Percentiles rank a stretch among this genome's conserved stretches.
Conservation (phyloP, 2,888 invertebrate species). For the Sycophila texana region DNA sequence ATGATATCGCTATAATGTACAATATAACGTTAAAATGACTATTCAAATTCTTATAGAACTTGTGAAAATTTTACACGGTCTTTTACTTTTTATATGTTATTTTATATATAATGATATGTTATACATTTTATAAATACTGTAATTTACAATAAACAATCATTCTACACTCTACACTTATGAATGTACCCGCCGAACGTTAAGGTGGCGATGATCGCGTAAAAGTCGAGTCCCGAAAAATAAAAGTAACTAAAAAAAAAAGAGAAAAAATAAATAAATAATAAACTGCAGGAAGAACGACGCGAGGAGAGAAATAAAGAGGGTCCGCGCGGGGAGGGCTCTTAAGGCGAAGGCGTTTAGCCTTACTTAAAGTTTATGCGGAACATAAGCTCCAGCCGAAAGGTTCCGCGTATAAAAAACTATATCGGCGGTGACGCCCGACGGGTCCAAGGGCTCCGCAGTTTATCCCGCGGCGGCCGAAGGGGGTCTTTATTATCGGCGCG, state of each 20-base stretch:
- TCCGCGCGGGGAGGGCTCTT: constrained; percentile 31
- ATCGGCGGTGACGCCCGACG: neutral
- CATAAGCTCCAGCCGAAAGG: constrained; percentile 67
- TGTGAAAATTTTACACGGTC: no score
- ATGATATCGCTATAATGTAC: no score
- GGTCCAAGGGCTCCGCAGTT: constrained; percentile 8
- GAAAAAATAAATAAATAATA: neutral
- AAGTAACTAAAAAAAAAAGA: constrained; percentile 49
- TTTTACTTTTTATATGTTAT: no score
- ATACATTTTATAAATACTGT: constrained; percentile 56
- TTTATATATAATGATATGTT: no score
- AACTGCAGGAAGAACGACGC: constrained; percentile 15
- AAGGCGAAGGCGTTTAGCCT: constrained; percentile 56
- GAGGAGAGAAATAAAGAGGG: constrained; percentile 56
- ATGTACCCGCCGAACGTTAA: constrained; percentile 47
- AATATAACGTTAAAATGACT: no score
- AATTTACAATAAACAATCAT: constrained; percentile 61
- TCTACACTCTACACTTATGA: no score
- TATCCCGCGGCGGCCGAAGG: constrained; percentile 16
- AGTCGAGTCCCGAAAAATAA: constrained; percentile 54
- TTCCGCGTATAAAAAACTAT: no score
- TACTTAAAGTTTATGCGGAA: constrained; percentile 68
- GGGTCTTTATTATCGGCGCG: constrained; percentile 68
- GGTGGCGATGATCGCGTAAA: constrained; percentile 56
- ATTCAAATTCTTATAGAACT: no score